Evolutionary conservation across 2,888 invertebrate genomes (phyloP).

Genomic region (Drepana falcataria): DNA sequence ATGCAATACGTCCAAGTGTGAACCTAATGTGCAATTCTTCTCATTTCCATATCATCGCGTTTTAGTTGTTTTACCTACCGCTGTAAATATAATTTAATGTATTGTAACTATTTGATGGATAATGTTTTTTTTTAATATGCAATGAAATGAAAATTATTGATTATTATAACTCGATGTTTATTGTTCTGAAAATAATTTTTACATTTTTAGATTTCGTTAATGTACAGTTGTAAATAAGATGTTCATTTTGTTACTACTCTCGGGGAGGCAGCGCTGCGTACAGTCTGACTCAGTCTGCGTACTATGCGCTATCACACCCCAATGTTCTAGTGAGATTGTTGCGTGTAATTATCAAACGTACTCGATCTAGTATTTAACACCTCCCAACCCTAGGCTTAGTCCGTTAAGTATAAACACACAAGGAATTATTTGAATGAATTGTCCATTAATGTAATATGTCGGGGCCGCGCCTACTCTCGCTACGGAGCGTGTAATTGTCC

Average conservation of each 20-base stretch:
- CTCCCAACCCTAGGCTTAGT: conserved; percentile 33
- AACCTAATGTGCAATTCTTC: conserved; percentile 74
- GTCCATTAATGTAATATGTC: conserved; percentile 45
- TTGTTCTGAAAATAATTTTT: conserved; percentile 70
- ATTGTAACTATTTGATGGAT: conserved; percentile 39
- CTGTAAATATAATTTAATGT: conserved; percentile 76
- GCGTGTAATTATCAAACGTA: not conserved
- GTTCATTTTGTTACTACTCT: conserved; percentile 56
- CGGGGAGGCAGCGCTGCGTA: conserved; percentile 26
- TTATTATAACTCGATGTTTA: conserved; percentile 59
- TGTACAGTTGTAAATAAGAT: conserved; percentile 76
- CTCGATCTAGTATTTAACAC: not conserved
- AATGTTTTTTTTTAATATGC: conserved; percentile 42
- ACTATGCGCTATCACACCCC: too few relatives aligned
- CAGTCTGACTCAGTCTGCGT: not conserved
- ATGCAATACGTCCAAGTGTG: conserved; percentile 70
- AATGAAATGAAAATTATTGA: conserved; percentile 46
- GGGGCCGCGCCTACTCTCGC: too few relatives aligned
- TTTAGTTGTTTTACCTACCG: conserved; percentile 69
- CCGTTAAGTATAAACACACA: conserved; percentile 41
- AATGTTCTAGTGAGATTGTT: too few relatives aligned
- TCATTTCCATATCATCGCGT: conserved; percentile 73
- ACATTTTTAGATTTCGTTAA: conserved; percentile 69
- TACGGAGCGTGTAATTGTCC: conserved; percentile 16
- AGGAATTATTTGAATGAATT: conserved; percentile 69